Conservation (phyloP, 2,797 vertebrate species). For the Hirundo rustica region DNA sequence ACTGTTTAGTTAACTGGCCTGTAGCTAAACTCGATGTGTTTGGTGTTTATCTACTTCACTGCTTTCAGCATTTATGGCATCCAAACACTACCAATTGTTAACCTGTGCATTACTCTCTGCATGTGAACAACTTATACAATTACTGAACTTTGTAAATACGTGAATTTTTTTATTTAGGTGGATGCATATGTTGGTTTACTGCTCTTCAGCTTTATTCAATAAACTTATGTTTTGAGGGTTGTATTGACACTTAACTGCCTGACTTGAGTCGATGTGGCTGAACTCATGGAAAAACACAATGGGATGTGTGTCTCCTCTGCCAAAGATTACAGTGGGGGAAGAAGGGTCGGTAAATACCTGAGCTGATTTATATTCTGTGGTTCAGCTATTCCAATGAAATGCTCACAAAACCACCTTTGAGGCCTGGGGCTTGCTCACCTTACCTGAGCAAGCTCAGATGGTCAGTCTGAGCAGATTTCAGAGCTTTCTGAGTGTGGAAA, state of each 20-base stretch:
- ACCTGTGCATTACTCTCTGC: slow-evolving; percentile 84
- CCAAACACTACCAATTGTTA: slow-evolving; percentile 70
- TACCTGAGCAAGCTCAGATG: not conserved
- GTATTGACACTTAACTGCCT: slow-evolving; percentile 70
- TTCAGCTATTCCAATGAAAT: not conserved
- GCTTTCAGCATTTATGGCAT: slow-evolving; percentile 72
- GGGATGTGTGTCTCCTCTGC: not conserved
- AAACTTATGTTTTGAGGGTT: slow-evolving; percentile 85
- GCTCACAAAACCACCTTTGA: not conserved
- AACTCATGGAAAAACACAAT: not conserved
- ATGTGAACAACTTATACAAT: slow-evolving; percentile 82
- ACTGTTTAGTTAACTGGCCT: slow-evolving; percentile 71
- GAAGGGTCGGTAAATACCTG: not conserved
- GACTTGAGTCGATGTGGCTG: slow-evolving; percentile 48
- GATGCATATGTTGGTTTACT: slow-evolving; percentile 83
- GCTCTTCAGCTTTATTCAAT: slow-evolving; percentile 87
- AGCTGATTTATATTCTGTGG: not conserved
- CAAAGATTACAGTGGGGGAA: not conserved
- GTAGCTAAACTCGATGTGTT: slow-evolving; percentile 68
- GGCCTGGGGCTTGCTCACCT: not conserved
- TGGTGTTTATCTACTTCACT: slow-evolving; percentile 70
- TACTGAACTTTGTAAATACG: slow-evolving; percentile 89
- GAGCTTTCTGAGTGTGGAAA: not conserved
- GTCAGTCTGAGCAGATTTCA: not conserved
- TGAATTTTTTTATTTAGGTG: slow-evolving; percentile 85